phyloP scores from a whole-genome alignment of 2,888 invertebrate species.

The Beris morrisii region DNA sequence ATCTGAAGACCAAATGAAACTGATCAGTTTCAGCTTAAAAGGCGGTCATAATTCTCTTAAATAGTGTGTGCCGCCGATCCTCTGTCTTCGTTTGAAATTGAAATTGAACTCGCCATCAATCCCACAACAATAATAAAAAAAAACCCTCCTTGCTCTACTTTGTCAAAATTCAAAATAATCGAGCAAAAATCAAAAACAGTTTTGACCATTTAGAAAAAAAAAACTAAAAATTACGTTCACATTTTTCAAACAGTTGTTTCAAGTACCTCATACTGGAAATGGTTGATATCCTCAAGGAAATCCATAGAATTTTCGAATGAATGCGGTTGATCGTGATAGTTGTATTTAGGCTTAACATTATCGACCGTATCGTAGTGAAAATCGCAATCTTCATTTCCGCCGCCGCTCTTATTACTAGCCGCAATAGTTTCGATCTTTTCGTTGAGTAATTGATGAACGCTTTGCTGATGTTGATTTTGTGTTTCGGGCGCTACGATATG shows the following conservation, averaged over 20 bases:
- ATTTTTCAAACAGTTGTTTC: slow-evolving; percentile 67
- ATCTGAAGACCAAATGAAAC: too few relatives aligned
- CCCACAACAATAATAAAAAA: too few relatives aligned
- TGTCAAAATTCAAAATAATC: slow-evolving; percentile 1
- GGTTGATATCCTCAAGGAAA: slow-evolving; percentile 45
- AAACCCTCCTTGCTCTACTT: too few relatives aligned
- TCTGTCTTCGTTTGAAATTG: too few relatives aligned
- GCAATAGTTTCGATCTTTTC: slow-evolving; percentile 37
- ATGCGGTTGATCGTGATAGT: slow-evolving; percentile 46
- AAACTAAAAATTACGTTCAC: slow-evolving; percentile 1
- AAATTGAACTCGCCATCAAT: too few relatives aligned
- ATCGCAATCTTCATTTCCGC: slow-evolving; percentile 39
- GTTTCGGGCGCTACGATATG: slow-evolving; percentile 2
- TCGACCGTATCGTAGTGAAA: slow-evolving; percentile 44
- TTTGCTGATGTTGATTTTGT: slow-evolving; percentile 25
- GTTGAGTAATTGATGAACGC: slow-evolving; percentile 37
- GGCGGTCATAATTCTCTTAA: too few relatives aligned
- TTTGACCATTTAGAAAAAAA: not conserved
- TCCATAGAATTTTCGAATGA: slow-evolving; percentile 48
- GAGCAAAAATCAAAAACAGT: not conserved
- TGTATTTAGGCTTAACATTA: slow-evolving; percentile 39
- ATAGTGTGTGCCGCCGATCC: too few relatives aligned
- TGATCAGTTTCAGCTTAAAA: too few relatives aligned
- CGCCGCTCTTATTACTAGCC: slow-evolving; percentile 18
- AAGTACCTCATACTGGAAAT: slow-evolving; percentile 62